These are phyloP conservation scores for Parauchenoglanis ngamensis DNA, from an alignment of 2,797 vertebrate species.

Conservation along the genomic window DNA sequence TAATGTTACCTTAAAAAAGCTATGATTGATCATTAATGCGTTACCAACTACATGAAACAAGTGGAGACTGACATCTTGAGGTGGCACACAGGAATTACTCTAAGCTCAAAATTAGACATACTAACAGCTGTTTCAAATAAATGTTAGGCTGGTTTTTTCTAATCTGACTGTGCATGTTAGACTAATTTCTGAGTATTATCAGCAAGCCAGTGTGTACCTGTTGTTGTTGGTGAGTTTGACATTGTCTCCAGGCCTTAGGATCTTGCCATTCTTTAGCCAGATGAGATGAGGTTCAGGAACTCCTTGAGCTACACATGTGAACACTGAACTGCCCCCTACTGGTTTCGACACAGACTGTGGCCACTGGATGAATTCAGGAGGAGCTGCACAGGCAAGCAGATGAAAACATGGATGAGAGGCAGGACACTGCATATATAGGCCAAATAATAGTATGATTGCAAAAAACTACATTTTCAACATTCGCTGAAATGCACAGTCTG, in stretches of 20 bases:
- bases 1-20: background rate
- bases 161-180: background rate
- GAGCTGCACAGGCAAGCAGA: conserved; percentile 54
- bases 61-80: conserved; percentile 55
- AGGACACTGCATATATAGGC: background rate
- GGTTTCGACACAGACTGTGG: conserved; percentile 67
- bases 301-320: conserved; percentile 66
- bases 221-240: conserved; percentile 66
- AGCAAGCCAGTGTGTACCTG: conserved; percentile 55
- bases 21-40: background rate
- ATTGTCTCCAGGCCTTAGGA: conserved; percentile 61
- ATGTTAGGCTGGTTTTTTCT: background rate
- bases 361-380: conserved; percentile 69
- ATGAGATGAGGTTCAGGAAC: conserved; percentile 65
- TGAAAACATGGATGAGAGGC: background rate
- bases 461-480: background rate
- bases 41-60: background rate
- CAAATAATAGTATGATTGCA: background rate
- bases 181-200: background rate
- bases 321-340: conserved; percentile 63
- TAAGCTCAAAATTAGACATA: background rate
- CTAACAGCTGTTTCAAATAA: background rate
- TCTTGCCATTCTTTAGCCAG: conserved; percentile 69
- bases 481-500: background rate
- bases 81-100: conserved; percentile 30